These are phyloP conservation scores for Rhorus exstirpatorius DNA, from an alignment of 2,888 invertebrate genomes.

Conservation along the genomic window DNA sequence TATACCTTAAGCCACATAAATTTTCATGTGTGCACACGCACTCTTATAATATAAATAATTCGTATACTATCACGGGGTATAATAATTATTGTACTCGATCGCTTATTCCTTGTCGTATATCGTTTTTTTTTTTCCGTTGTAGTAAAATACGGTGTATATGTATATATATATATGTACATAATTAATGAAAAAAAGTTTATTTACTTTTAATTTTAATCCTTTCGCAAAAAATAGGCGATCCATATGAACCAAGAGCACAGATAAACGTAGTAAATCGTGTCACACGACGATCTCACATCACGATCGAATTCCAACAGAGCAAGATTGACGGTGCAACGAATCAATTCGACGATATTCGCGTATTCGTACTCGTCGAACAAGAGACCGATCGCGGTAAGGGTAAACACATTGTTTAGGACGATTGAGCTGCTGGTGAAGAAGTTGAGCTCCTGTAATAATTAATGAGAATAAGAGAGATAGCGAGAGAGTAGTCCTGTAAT, in stretches of 20 bases:
- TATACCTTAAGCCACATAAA: no score
- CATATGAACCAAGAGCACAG: constrained; percentile 75
- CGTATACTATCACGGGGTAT: no score
- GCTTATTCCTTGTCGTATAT: no score
- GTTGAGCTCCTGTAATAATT: constrained; percentile 88
- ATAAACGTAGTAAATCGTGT: constrained; percentile 73
- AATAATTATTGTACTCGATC: no score
- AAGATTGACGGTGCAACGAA: constrained; percentile 89
- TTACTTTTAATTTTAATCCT: constrained; percentile 34
- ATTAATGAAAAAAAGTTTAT: constrained; percentile 32
- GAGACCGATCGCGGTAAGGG: constrained; percentile 91
- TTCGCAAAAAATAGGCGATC: constrained; percentile 72
- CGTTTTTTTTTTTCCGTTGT: no score
- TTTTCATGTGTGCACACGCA: no score
- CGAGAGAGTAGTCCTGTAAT: background rate
- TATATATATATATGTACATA: background rate
- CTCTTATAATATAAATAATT: no score
- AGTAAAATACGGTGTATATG: background rate
- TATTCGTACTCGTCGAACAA: constrained; percentile 90
- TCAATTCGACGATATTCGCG: constrained; percentile 89
- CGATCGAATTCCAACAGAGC: constrained; percentile 77
- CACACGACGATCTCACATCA: constrained; percentile 42
- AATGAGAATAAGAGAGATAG: background rate
- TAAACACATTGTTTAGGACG: constrained; percentile 89
- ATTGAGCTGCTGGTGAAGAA: constrained; percentile 88